These are phyloP conservation scores for Castor canadensis DNA, from an alignment of 2,113 vertebrate genomes.

Conservation along the genomic window DNA sequence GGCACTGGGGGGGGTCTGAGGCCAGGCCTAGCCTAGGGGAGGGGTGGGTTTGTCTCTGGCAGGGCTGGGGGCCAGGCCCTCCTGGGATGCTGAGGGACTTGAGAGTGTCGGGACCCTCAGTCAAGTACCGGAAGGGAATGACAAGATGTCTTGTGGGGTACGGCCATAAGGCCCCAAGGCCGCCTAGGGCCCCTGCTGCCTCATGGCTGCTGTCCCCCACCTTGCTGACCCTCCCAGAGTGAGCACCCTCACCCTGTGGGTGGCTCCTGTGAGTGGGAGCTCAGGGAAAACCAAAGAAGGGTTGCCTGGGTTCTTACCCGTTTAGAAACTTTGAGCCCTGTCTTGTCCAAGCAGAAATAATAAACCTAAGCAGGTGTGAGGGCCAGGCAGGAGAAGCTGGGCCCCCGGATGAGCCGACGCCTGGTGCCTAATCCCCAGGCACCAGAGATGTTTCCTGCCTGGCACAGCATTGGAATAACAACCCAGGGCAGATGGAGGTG, in stretches of 20 bases:
- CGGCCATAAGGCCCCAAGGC: not conserved
- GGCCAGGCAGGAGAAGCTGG: conserved; percentile 85
- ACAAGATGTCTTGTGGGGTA: not conserved
- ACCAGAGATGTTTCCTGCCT: conserved; percentile 84
- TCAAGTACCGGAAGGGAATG: too few species aligned
- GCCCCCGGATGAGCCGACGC: conserved; percentile 80
- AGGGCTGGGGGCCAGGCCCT: too few species aligned
- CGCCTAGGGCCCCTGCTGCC: not conserved
- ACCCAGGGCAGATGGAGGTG: too few species aligned
- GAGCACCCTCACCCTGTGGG: not conserved
- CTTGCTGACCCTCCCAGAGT: not conserved
- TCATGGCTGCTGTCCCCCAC: not conserved
- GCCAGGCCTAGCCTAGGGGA: not conserved
- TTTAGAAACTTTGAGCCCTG: conserved; percentile 70
- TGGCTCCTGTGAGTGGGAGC: not conserved
- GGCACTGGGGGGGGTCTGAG: not conserved
- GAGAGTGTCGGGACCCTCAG: not conserved
- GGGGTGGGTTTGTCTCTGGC: not conserved
- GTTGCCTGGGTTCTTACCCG: not conserved
- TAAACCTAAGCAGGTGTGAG: conserved; percentile 90
- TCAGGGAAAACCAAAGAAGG: not conserved
- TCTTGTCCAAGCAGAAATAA: conserved; percentile 84
- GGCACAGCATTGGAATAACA: conserved; percentile 85
- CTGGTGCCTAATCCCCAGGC: conserved; percentile 83
- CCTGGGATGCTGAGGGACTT: too few species aligned